Base-by-base conservation (phyloP, 2,888 invertebrate genomes). In the Athetis lepigone region DNA sequence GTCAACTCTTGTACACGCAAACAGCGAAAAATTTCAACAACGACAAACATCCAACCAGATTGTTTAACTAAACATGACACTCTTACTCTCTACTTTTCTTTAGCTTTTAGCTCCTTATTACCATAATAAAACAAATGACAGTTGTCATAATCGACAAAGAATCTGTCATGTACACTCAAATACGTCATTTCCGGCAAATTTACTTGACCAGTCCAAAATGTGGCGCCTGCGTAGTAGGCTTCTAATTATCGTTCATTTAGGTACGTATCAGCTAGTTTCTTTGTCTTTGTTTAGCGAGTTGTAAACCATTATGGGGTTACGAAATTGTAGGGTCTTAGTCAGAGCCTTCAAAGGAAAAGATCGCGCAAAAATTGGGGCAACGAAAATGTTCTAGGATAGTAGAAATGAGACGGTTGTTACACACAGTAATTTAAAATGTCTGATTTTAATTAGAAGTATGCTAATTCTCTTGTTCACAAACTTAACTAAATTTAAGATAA, bases 221-320 rank as follows among this genome's bases (percentile, higher is more conserved):
- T 46, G 59, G 75, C 62, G 71, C 62, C 68, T 2, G 42, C 43
- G 29, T 39, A 13, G 37, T 52, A 42, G 58, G 60, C 23, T 56
- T 62, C 43, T 68, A 57, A 75, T 75, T 71, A 75, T 59, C 62
- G 54, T 71, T 71, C 39, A 67, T 71, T 75, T 71, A 33, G 33
- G 33, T 33, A 63, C 57, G 25, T 62, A 47, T 52, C 50, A 55
- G 45, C 11, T 57, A 18, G 45, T 59, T 60, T 58, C 56, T 75
- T 71, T 67, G 68, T 52, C 29, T 71, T 60, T 63, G 46, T 71
- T 75, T 75, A 68, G 62, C 60, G 49, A 45, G 52, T 71, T 68
- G 76, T 75, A 71, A 75, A 67, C 52, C 49, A 49, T 59, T 56
- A 51, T 52, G 9, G 42, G 27, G 43, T 75, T 75, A 36, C 54